A percentile compares a stretch with the other conserved stretches of the same genome.
Evolutionary conservation across 2,113 vertebrate species (phyloP).

Genomic region (Diphyllodes magnificus): DNA sequence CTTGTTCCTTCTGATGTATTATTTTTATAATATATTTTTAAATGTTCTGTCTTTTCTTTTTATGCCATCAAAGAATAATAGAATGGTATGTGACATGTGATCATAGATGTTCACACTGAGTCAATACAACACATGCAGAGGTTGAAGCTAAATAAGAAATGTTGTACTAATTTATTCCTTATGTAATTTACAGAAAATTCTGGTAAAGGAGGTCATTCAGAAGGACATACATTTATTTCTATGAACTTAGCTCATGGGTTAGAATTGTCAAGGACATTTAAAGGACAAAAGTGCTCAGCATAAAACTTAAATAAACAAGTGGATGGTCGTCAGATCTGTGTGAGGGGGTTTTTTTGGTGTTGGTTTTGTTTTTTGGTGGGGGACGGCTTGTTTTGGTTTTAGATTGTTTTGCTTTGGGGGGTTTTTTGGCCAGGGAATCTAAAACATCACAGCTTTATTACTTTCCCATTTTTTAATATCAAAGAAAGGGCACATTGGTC

Average conservation of each 20-base stretch:
- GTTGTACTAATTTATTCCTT: not conserved
- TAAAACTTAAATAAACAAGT: not conserved
- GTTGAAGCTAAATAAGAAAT: not conserved
- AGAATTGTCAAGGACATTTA: not conserved
- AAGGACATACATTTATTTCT: not conserved
- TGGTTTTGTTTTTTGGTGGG: not conserved
- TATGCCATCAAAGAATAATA: conserved; percentile 63
- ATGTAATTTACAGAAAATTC: not conserved
- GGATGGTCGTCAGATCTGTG: not conserved
- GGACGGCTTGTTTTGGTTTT: not conserved
- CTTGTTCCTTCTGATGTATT: conserved; percentile 65
- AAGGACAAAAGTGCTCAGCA: not conserved
- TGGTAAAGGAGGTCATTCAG: not conserved
- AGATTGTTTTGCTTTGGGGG: not conserved
- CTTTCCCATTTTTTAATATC: not conserved
- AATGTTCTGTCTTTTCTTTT: conserved; percentile 14
- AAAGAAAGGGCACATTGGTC: not conserved
- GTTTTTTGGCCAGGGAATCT: not conserved
- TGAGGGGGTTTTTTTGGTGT: rapidly evolving
- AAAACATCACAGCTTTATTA: not conserved
- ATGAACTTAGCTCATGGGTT: not conserved
- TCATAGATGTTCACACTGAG: not conserved
- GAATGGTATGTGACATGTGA: conserved; percentile 42
- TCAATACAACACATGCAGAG: not conserved
- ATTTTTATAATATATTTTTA: conserved; percentile 65